Evolutionary conservation across 2,113 vertebrate genomes (phyloP).

Genomic region (Perca flavescens): DNA sequence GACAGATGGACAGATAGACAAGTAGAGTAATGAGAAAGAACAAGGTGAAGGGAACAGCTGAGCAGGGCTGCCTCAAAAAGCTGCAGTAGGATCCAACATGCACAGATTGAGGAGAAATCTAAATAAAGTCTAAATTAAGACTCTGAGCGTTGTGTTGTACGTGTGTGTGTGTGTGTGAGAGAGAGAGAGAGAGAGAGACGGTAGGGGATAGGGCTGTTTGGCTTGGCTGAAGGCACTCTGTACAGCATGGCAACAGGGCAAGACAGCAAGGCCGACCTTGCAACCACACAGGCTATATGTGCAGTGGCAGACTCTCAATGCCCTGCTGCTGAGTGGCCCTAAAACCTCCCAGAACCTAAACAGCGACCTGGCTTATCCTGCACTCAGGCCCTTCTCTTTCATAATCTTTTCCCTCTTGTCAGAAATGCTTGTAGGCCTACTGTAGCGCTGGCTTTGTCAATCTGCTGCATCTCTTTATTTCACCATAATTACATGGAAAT

Average conservation of each 20-base stretch:
- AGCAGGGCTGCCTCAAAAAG: slow-evolving; percentile 48
- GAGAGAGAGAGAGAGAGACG: too few species aligned
- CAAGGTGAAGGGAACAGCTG: slow-evolving; percentile 63
- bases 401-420: slow-evolving; percentile 34
- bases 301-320: slow-evolving; percentile 45
- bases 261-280: slow-evolving; percentile 48
- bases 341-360: slow-evolving; percentile 38
- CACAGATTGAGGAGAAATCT: slow-evolving; percentile 65
- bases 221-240: slow-evolving; percentile 62
- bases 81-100: slow-evolving; percentile 57
- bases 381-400: slow-evolving; percentile 17
- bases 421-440: not conserved
- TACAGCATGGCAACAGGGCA: slow-evolving; percentile 52
- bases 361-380: slow-evolving; percentile 41
- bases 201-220: slow-evolving; percentile 60
- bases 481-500: slow-evolving; percentile 6
- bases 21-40: slow-evolving; percentile 54
- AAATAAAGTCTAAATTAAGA: slow-evolving; percentile 74
- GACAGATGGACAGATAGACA: slow-evolving; percentile 23
- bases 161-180: slow-evolving; percentile 48
- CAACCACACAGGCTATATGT: slow-evolving; percentile 67
- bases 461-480: slow-evolving; percentile 28
- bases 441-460: not conserved
- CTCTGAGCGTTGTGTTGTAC: not conserved
- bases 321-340: slow-evolving; percentile 53